These are phyloP conservation scores for Argopecten irradians DNA, from an alignment of 1,140 invertebrate species.

Conservation along the genomic window DNA sequence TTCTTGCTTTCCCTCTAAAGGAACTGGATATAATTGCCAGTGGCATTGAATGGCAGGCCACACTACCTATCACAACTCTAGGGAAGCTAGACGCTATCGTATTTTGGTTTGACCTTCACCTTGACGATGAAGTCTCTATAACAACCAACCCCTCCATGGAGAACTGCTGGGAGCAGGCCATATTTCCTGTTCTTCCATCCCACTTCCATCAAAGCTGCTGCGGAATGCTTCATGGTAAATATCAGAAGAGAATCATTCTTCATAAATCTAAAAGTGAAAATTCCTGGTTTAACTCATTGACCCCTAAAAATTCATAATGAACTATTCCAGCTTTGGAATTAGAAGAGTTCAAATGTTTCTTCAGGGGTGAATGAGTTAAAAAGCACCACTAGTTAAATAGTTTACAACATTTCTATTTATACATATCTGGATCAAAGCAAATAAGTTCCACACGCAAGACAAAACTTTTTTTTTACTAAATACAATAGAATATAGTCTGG, in stretches of 20 bases:
- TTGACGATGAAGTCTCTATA: conserved; percentile 83
- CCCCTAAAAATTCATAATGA: too few species aligned
- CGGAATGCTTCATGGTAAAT: conserved; percentile 23
- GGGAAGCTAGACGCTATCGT: conserved; percentile 83
- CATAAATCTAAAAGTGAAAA: too few species aligned
- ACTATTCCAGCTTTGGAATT: too few species aligned
- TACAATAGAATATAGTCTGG: too few species aligned
- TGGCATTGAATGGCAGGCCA: conserved; percentile 48
- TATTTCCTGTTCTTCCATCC: conserved; percentile 79
- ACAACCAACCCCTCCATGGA: conserved; percentile 73
- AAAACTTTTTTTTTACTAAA: too few species aligned
- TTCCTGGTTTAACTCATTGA: too few species aligned
- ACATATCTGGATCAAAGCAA: too few species aligned
- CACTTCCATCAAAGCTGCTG: conserved; percentile 29
- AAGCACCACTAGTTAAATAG: too few species aligned
- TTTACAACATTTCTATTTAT: too few species aligned
- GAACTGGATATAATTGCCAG: conserved; percentile 52
- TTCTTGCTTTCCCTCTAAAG: conserved; percentile 34
- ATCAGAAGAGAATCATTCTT: neutral
- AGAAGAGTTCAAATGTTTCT: too few species aligned
- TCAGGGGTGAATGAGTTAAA: too few species aligned
- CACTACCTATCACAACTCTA: conserved; percentile 73
- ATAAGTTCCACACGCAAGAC: too few species aligned
- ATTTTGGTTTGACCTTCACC: conserved; percentile 85
- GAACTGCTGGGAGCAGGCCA: conserved; percentile 87